Evolutionary conservation across 1,140 invertebrate genomes (phyloP), one percentile per base, ranked within the genome.

Genomic region (Listronotus bonariensis): DNA sequence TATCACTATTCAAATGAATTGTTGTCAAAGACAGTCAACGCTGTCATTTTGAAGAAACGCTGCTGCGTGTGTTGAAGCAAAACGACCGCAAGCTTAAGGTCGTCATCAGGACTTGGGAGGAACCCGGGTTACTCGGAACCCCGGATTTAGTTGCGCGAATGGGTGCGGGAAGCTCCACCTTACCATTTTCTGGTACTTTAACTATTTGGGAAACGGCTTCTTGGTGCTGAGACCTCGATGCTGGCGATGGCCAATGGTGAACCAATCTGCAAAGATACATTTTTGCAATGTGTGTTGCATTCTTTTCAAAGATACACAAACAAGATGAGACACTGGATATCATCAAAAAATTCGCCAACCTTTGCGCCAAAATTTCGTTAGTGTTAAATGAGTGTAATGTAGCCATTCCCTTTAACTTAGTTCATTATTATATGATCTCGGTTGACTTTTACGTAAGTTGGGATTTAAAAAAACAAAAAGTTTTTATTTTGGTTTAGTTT

Each of bases 1-100:
- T 68, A 63, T 72, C 72, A 14, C 46, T 68, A 18, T 71, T 69
- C 42, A 72, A 55, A 52, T 58, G 66, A 9, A 71, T 55, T n/a
- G 65, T 59, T 42, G 60, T 49, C 26, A 72, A 62, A 5, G 70
- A 73, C n/a, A n/a, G 46, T 73, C 72, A 36, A 68, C 63, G 54
- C 72, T 73, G 48, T 73, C 72, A 61, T 72, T n/a, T 73, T 12
- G 72, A 73, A 17, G 74, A 76, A 32, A 76, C 72, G 51, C 72
- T 74, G 56, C 74, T 73, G 34, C 72, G 61, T 17, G 74, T 71
- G 57, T 73, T 76, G 11, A n/a, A n/a, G 71, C 67, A 60, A 76
- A 76, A 36, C 68, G 55, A 17, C 65, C 68, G n/a, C 3, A 68
- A n/a, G 10, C 43, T 32, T 17, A n/a, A 73, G 42, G 36, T 73